These are phyloP conservation scores for Actinia equina DNA, from an alignment of 64 coral and sea anemone species.

Conservation along the genomic window DNA sequence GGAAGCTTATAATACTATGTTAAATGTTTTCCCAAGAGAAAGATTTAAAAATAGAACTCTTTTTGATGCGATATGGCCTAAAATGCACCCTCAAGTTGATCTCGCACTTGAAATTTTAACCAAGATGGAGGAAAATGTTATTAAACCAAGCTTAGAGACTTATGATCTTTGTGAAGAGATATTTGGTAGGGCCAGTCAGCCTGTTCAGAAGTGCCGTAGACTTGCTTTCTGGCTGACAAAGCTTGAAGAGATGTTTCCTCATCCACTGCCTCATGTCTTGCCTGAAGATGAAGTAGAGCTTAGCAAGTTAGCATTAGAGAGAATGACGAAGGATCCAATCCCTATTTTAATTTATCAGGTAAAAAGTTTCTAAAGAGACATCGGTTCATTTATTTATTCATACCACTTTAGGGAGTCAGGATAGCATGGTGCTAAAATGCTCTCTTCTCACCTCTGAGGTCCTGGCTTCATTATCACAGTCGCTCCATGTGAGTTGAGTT, in stretches of 20 bases:
- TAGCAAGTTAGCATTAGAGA: constrained; percentile 61
- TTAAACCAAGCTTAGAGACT: constrained; percentile 73
- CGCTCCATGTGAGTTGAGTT: too few relatives aligned
- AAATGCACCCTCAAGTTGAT: constrained; percentile 80
- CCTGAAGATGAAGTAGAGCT: constrained; percentile 73
- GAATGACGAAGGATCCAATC: constrained; percentile 77
- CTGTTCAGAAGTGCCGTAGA: constrained; percentile 78
- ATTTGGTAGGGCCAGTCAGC: constrained; percentile 92
- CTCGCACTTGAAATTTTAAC: constrained; percentile 88
- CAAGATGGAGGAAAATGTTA: constrained; percentile 90
- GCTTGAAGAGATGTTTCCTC: constrained; percentile 93
- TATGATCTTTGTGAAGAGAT: constrained; percentile 92
- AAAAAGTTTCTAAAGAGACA: not conserved
- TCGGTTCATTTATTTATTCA: not conserved
- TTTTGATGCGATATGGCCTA: constrained; percentile 98
- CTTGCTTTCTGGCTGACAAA: constrained; percentile 94
- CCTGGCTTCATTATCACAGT: too few relatives aligned
- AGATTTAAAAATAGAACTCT: constrained; percentile 86
- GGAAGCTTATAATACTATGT: constrained; percentile 72
- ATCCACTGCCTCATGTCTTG: constrained; percentile 70
- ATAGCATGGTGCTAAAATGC: too few relatives aligned
- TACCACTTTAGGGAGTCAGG: too few relatives aligned
- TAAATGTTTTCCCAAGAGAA: constrained; percentile 86
- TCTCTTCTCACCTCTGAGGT: too few relatives aligned
- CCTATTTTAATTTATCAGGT: constrained; percentile 64